These are phyloP conservation scores for Triplophysa siluroides DNA, from an alignment of 2,113 vertebrate genomes.

Conservation along the genomic window DNA sequence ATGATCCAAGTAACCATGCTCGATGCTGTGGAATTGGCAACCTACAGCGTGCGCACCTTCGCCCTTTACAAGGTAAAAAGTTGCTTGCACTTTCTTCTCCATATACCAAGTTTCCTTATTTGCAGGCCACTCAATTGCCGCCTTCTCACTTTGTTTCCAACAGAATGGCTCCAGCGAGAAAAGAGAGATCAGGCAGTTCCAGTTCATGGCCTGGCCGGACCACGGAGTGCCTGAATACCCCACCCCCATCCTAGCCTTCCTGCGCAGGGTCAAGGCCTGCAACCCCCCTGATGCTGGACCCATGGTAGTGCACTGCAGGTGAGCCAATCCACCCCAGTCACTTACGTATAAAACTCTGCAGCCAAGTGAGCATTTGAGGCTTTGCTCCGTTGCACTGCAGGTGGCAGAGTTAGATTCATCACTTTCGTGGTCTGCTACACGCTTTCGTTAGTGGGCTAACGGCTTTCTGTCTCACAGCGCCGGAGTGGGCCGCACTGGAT, in stretches of 20 bases:
- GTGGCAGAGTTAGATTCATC: not conserved
- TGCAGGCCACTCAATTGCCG: not conserved
- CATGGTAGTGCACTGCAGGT: constrained; percentile 99
- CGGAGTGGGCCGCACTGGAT: constrained; percentile 91
- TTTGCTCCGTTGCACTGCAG: not conserved
- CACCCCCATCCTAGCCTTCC: constrained; percentile 89
- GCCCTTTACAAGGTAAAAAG: constrained; percentile 86
- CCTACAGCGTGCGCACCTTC: constrained; percentile 90
- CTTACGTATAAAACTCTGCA: not conserved
- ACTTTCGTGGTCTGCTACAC: not conserved
- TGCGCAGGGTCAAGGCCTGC: constrained; percentile 89
- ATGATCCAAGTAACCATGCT: constrained; percentile 92
- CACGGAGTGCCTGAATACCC: constrained; percentile 96
- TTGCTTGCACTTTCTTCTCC: not conserved
- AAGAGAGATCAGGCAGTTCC: constrained; percentile 92
- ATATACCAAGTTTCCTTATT: not conserved
- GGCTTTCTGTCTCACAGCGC: constrained; percentile 72
- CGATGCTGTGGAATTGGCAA: constrained; percentile 91
- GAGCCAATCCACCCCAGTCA: constrained; percentile 19
- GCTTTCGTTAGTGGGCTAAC: not conserved
- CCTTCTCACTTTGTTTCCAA: not conserved
- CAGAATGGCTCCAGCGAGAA: constrained; percentile 96
- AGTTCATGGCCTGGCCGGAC: constrained; percentile 98
- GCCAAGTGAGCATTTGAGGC: not conserved
- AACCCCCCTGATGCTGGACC: constrained; percentile 90